phyloP scores from a whole-genome alignment of 2,113 vertebrate genomes.

The Dendropsophus ebraccatus region DNA sequence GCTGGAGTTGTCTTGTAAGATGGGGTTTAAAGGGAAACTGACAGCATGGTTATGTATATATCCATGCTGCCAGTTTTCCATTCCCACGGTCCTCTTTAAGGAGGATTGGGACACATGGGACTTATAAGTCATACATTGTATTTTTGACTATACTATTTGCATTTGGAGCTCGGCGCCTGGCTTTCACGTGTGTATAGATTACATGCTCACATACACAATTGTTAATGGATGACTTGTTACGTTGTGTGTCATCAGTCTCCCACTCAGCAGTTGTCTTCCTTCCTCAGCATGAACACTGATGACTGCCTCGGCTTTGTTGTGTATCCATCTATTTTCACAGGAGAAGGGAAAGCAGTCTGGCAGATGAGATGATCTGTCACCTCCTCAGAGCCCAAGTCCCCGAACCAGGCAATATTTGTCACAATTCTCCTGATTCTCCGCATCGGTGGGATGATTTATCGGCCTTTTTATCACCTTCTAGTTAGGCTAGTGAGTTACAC shows the following conservation, averaged over 20 bases:
- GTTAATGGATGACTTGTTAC: neutral
- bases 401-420: slow-evolving; percentile 15
- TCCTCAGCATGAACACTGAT: neutral
- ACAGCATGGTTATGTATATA: no score
- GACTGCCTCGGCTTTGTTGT: neutral
- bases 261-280: neutral
- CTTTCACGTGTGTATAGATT: neutral
- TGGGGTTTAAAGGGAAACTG: no score
- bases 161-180: no score
- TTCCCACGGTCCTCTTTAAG: no score
- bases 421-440: neutral
- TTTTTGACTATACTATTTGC: no score
- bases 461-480: neutral
- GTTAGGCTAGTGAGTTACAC: slow-evolving; percentile 27
- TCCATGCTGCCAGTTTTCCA: no score
- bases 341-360: slow-evolving; percentile 10
- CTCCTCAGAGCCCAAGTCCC: slow-evolving; percentile 3
- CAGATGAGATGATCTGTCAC: slow-evolving; percentile 23
- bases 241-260: neutral
- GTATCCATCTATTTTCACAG: neutral
- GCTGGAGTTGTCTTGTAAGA: no score
- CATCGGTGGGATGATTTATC: slow-evolving; percentile 42
- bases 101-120: no score
- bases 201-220: neutral
- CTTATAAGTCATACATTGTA: no score